Evolutionary conservation across 2,113 vertebrate genomes (phyloP).

Genomic region (Tautogolabrus adspersus): DNA sequence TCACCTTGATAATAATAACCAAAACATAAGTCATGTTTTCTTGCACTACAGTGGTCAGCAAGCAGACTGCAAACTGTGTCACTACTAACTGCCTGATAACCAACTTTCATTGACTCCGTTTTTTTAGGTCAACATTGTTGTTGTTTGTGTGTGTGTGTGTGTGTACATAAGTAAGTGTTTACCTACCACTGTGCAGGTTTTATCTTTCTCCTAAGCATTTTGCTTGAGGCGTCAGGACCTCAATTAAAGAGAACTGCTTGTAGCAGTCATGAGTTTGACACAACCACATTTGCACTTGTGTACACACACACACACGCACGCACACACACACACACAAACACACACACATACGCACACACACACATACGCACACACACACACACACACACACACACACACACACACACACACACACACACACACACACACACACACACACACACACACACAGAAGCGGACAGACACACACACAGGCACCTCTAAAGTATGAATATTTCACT

Average conservation of each 20-base stretch:
- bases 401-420: constrained; percentile 30
- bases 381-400: constrained; percentile 36
- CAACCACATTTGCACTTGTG: constrained; percentile 28
- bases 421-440: background rate
- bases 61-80: constrained; percentile 24
- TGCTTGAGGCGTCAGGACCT: constrained; percentile 75
- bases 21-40: constrained; percentile 10
- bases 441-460: constrained; percentile 6
- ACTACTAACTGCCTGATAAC: constrained; percentile 28
- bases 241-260: constrained; percentile 76
- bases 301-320: background rate
- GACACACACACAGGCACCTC: constrained; percentile 31
- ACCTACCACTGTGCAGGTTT: constrained; percentile 54
- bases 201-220: constrained; percentile 70
- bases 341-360: constrained; percentile 33
- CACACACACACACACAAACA: constrained; percentile 36
- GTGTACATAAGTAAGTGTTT: constrained; percentile 38
- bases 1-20: constrained; percentile 3
- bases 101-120: constrained; percentile 45
- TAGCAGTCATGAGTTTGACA: constrained; percentile 67
- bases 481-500: constrained; percentile 80
- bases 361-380: constrained; percentile 37
- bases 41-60: constrained; percentile 12
- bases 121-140: constrained; percentile 51
- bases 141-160: constrained; percentile 28